A percentile compares a stretch with the other conserved stretches of the same genome.
Evolutionary conservation across 2,888 invertebrate genomes (phyloP).

Genomic region (Apodemia zela): DNA sequence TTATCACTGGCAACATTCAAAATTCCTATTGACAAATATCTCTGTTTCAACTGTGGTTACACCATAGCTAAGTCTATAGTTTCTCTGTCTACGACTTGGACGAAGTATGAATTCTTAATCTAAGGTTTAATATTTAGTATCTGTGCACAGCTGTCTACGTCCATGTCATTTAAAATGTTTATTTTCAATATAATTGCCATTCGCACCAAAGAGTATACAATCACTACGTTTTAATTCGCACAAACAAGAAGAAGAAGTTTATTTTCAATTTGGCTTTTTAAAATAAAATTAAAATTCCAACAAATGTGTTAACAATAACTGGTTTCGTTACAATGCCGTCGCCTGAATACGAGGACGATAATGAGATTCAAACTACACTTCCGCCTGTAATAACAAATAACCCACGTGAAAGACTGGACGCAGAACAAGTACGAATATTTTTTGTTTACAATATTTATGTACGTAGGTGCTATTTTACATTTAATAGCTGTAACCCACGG

Average conservation of each 20-base stretch:
- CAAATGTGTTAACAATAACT: neutral
- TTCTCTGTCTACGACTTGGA: no score
- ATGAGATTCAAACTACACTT: constrained; percentile 33
- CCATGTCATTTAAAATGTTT: neutral
- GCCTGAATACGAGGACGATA: constrained; percentile 24
- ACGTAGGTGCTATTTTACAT: neutral
- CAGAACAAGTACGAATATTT: constrained; percentile 40
- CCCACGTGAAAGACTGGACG: constrained; percentile 40
- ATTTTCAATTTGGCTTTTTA: neutral
- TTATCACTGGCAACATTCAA: no score
- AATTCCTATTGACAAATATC: no score
- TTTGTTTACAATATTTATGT: constrained; percentile 21
- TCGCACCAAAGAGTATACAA: no score
- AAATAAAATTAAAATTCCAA: neutral
- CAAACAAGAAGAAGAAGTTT: neutral
- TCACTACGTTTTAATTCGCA: neutral
- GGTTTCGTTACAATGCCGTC: constrained; percentile 31
- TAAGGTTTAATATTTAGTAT: neutral
- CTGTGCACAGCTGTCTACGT: neutral
- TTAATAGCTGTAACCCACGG: no score
- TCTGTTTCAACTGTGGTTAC: no score
- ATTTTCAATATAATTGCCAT: neutral
- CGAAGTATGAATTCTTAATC: no score
- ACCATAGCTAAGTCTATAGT: no score
- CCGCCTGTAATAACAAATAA: constrained; percentile 47